Evolutionary conservation across 2,888 invertebrate genomes (phyloP), one percentile per base, ranked within the genome.

Genomic region (Hypena proboscidalis): DNA sequence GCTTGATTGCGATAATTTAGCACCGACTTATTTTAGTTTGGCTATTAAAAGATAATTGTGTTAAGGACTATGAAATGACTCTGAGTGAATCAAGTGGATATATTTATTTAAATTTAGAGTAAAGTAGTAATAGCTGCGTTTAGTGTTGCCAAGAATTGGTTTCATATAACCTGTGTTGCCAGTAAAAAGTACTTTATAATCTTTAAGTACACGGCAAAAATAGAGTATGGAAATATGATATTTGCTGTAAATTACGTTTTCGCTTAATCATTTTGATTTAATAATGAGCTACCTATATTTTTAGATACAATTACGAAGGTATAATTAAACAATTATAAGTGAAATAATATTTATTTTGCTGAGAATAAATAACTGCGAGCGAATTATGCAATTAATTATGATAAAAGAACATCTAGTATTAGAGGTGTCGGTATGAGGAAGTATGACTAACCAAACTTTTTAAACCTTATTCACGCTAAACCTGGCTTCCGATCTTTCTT

Each of bases 21-120:
- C 70, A 67, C 46, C 37, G 51, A 79, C 74, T 84, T 84, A 84
- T 84, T 85, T 85, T 78, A 79, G 82, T 71, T 59, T 61, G 66
- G 61, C 79, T 76, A 76, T 80, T 81, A 77, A 74, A 69, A 71
- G 77, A 64, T 83, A 83, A 85, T 83, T 84, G 83, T 83, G 79
- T 73, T 82, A 80, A 83, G 80, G 78, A 77, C 80, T 72, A 65
- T 66, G 65, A 63, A 63, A 47, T 43, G 37, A 33, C 9, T 21
- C 19, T 26, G 31, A 19, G 11, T 11, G 8, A 27, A 27, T 33
- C 4, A 23, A 8, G 4, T 23, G 4, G 9, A 9, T 8, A 9
- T 9, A 23, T 23, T n/a, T 23, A 23, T 9, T 8, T n/a, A n/a
- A n/a, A n/a, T n/a, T n/a, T n/a, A n/a, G n/a, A n/a, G n/a, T n/a